phyloP scores from a whole-genome alignment of 2,888 invertebrate genomes.

The Drosophila anomelani region DNA sequence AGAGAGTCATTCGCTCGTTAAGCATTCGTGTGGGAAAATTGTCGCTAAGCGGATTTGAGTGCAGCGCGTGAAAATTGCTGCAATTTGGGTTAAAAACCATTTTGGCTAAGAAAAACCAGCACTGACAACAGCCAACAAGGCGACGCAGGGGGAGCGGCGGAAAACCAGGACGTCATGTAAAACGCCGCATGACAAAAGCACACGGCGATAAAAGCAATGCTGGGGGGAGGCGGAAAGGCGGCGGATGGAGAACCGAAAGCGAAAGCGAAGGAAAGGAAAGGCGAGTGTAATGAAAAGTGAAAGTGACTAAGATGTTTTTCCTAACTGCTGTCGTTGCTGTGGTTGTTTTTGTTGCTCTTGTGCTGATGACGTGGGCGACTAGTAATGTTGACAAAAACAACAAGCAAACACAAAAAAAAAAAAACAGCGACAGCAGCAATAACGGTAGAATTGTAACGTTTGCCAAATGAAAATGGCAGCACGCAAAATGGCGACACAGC shows the following conservation, averaged over 20 bases:
- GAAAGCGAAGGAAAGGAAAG: conserved; percentile 26
- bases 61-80: conserved; percentile 53
- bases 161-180: conserved; percentile 24
- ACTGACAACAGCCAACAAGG: conserved; percentile 16
- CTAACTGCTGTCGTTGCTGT: conserved; percentile 22
- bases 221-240: neutral
- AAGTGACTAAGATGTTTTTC: conserved; percentile 61
- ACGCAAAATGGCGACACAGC: conserved; percentile 36
- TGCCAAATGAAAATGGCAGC: conserved; percentile 52
- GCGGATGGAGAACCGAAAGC: conserved; percentile 23
- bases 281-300: conserved; percentile 54
- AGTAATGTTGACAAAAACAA: conserved; percentile 48
- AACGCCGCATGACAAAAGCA: conserved; percentile 50
- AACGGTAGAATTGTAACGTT: conserved; percentile 43
- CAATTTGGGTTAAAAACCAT: conserved; percentile 70
- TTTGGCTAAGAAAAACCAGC: conserved; percentile 55
- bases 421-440: conserved; percentile 32
- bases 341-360: conserved; percentile 12
- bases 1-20: conserved; percentile 26
- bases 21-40: conserved; percentile 38
- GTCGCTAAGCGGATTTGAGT: conserved; percentile 58
- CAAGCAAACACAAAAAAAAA: neutral
- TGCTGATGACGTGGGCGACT: conserved; percentile 43
- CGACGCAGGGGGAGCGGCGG: neutral
- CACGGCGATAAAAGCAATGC: conserved; percentile 15